phyloP scores from a whole-genome alignment of 2,113 vertebrate genomes.

The Antechinus flavipes region DNA sequence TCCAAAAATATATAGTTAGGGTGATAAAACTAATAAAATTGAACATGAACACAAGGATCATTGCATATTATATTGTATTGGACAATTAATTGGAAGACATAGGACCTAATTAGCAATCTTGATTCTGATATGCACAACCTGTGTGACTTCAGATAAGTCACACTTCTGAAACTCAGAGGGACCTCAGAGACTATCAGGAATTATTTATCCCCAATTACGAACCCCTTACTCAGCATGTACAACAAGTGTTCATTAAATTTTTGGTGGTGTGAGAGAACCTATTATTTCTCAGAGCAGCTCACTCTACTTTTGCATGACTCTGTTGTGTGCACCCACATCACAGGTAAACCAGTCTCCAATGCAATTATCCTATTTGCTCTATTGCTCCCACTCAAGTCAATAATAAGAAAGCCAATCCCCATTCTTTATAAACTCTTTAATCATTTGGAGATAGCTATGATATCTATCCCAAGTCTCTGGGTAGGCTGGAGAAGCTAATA shows the following conservation, averaged over 20 bases:
- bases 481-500: background rate
- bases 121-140: background rate
- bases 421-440: background rate
- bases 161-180: background rate
- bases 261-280: background rate
- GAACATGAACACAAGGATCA: background rate
- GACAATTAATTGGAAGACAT: background rate
- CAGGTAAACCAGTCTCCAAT: background rate
- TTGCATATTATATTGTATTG: background rate
- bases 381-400: background rate
- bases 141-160: background rate
- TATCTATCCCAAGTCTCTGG: background rate
- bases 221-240: background rate
- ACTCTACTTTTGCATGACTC: background rate
- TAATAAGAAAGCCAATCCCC: background rate
- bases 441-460: background rate
- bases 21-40: background rate
- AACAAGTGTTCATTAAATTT: background rate
- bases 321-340: background rate
- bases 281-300: background rate
- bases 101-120: background rate
- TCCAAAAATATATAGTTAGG: background rate
- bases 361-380: background rate
- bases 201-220: background rate
- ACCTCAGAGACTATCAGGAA: background rate